Base-by-base conservation (phyloP, 2,113 vertebrate species). In the Argyrosomus japonicus region DNA sequence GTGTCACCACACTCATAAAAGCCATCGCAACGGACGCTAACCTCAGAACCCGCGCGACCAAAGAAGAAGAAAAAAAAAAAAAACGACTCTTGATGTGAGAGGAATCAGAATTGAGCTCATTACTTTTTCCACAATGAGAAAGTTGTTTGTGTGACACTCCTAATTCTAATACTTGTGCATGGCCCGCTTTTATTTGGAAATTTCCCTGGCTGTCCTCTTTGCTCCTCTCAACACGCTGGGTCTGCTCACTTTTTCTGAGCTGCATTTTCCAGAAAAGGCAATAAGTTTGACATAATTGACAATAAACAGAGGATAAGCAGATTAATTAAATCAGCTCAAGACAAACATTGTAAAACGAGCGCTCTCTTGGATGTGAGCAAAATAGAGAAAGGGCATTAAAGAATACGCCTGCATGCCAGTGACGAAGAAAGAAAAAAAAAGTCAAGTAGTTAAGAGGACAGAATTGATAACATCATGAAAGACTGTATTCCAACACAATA, bases 41-140 rank as follows among this genome's bases (percentile, higher is more conserved):
- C 81, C 84, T 81, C 86, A 80, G 87, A 89, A 84, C 65, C 75
- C 32, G 54, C 19, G 23, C 53, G 63, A 86, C 54, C 50, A 36
- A 11, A 47, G 60, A 43, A 50, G 29, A 62, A 47, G 50, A 8
- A 47, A 60, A 40, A 48, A 27, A 68, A 47, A 68, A 54, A 29
- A 64, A 68, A 12, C 18, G n/a, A 21, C 63, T 69, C 76, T 80
- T 89, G 86, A 91, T 87, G 86, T 83, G 75, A 77, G 62, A 51
- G 54, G 83, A 90, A 89, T 88, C 76, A 48, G 70, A 68, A 79
- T 76, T 77, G 86, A 77, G 58, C 82, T 90, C 82, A 75, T 94
- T 88, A 87, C 85, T 88, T 91, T 94, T 95, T 95, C 94, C 94
- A 93, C 83, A 83, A 91, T 86, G 86, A 89, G 74, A 91, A 93